phyloP scores from a whole-genome alignment of 2,113 vertebrate genomes.

The Blennius ocellaris region DNA sequence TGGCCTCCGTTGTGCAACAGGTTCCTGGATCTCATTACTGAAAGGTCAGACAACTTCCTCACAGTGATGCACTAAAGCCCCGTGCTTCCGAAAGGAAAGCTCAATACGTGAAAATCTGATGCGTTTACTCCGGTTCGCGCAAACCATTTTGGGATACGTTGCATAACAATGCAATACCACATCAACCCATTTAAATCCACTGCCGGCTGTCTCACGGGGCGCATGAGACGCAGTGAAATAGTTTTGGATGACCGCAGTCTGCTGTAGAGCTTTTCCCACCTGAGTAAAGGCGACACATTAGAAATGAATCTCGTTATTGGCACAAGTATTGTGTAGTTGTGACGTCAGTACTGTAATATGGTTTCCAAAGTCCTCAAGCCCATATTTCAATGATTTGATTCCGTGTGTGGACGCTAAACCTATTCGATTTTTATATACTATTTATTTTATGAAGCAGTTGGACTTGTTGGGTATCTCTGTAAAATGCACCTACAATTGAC shows the following conservation, averaged over 20 bases:
- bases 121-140: constrained; percentile 34
- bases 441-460: no score
- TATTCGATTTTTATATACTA: no score
- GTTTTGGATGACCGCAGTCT: constrained; percentile 2
- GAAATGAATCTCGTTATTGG: not conserved
- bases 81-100: constrained; percentile 28
- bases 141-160: constrained; percentile 54
- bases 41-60: constrained; percentile 67
- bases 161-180: constrained; percentile 46
- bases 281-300: not conserved
- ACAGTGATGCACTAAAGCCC: constrained; percentile 15
- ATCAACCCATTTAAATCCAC: constrained; percentile 31
- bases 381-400: no score
- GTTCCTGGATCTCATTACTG: constrained; percentile 13
- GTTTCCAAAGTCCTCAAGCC: no score
- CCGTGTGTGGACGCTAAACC: no score
- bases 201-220: constrained; percentile 30
- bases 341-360: no score
- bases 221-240: not conserved
- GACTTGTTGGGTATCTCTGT: no score
- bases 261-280: not conserved
- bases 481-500: no score
- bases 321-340: no score
- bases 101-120: constrained; percentile 37
- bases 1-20: constrained; percentile 56